Evolutionary conservation across 2,113 vertebrate genomes (phyloP).

Genomic region (Trochalopteron elliotii): DNA sequence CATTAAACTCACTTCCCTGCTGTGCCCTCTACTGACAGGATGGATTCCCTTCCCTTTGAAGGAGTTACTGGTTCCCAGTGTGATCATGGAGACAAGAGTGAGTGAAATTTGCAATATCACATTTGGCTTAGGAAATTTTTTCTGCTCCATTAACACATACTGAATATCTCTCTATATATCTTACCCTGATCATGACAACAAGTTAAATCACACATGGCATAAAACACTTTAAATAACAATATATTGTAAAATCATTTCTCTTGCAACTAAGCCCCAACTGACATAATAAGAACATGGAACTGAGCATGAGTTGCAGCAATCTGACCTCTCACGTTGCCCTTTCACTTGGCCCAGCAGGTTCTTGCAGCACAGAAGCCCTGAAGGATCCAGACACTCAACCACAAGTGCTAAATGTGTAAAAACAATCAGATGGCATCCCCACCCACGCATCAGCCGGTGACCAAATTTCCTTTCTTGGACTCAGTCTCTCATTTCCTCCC

Average conservation of each 20-base stretch:
- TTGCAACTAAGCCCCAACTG: background rate
- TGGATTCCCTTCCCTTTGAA: background rate
- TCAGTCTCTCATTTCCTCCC: background rate
- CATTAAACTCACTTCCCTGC: background rate
- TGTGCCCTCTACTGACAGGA: background rate
- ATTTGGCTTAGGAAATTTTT: background rate
- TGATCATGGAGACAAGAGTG: background rate
- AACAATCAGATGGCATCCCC: constrained; percentile 8
- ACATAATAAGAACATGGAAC: background rate
- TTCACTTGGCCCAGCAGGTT: background rate
- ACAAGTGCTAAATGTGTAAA: constrained; percentile 8
- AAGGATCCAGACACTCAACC: background rate
- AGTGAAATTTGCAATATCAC: background rate
- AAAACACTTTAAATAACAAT: background rate
- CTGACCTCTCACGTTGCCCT: background rate
- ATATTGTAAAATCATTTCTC: background rate
- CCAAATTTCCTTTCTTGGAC: constrained; percentile 38
- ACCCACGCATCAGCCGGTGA: background rate
- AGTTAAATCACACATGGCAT: background rate
- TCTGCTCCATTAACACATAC: background rate
- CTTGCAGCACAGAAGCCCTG: background rate
- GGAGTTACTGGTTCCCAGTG: background rate
- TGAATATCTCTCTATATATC: background rate
- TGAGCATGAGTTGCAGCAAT: background rate
- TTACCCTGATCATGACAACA: background rate